A percentile compares a stretch with the other conserved stretches of the same genome.
phyloP scores from a whole-genome alignment of 2,797 vertebrate species.

The Perdix hodgsoniae region DNA sequence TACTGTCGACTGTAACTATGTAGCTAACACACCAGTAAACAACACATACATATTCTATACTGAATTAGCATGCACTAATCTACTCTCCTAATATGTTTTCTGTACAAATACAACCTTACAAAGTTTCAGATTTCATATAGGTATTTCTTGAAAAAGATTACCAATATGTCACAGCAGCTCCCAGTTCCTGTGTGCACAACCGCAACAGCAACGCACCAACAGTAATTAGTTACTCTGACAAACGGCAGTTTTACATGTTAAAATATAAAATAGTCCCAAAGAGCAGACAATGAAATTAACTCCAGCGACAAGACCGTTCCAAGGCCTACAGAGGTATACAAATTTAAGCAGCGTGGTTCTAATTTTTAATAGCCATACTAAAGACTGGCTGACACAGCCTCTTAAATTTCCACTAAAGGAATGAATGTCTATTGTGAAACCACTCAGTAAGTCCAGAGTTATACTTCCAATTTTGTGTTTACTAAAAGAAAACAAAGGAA shows the following conservation, averaged over 20 bases:
- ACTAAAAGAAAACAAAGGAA: neutral
- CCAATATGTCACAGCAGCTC: neutral
- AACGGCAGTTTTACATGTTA: neutral
- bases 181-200: neutral
- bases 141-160: neutral
- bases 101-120: rapidly evolving
- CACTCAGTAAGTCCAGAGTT: neutral
- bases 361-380: neutral
- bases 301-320: neutral
- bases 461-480: neutral
- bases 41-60: neutral
- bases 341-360: neutral
- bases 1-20: neutral
- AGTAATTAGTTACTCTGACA: neutral
- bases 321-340: neutral
- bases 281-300: neutral
- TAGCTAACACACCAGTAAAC: constrained; percentile 6
- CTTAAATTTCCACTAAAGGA: neutral
- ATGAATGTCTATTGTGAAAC: neutral
- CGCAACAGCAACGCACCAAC: neutral
- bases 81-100: neutral
- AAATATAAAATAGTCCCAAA: neutral
- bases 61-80: neutral
- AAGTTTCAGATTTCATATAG: neutral
- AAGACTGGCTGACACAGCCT: neutral